Evolutionary conservation across 2,797 vertebrate genomes (phyloP).

Genomic region (Pristis pectinata): DNA sequence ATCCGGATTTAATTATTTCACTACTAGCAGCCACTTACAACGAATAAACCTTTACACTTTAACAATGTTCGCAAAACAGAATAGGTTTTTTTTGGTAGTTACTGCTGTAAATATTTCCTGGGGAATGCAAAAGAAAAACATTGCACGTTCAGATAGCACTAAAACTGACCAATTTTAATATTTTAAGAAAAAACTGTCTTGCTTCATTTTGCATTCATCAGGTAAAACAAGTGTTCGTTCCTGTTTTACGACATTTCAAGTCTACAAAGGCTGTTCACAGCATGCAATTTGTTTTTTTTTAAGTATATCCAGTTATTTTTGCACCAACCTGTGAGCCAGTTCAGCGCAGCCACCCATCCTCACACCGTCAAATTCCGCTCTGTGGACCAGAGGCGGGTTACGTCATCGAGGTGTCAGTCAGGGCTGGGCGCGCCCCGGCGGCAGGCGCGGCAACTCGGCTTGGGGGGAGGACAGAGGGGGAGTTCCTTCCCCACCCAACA

Average conservation of each 20-base stretch:
- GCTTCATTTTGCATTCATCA: neutral
- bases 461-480: neutral
- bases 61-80: neutral
- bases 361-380: neutral
- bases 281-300: neutral
- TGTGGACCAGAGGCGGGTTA: neutral
- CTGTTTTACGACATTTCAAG: neutral
- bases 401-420: constrained; percentile 30
- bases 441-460: too few relatives aligned
- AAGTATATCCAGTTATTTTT: neutral
- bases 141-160: neutral
- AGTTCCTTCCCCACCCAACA: too few relatives aligned
- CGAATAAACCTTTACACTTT: neutral
- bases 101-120: neutral
- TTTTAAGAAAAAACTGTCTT: neutral
- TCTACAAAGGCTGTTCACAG: neutral
- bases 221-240: neutral
- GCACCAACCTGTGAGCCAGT: constrained; percentile 33
- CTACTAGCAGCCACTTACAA: neutral
- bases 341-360: neutral
- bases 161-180: neutral
- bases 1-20: neutral
- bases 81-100: neutral
- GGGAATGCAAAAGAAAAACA: neutral
- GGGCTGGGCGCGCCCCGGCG: neutral